Evolutionary conservation across 1,140 invertebrate genomes (phyloP).

Genomic region (Rhynchophorus ferrugineus): DNA sequence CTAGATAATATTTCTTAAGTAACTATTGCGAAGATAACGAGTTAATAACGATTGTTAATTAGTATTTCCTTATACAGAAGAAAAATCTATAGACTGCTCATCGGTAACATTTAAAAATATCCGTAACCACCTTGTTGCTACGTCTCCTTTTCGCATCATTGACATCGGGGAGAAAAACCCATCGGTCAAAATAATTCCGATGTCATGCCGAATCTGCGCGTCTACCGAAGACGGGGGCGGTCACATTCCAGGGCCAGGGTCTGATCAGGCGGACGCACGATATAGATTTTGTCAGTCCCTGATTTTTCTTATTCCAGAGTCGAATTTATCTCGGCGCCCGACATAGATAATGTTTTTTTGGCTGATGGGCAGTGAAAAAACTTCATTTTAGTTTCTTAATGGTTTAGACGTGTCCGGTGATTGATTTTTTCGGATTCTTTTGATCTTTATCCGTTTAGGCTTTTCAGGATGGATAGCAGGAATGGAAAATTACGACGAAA

Average conservation of each 20-base stretch:
- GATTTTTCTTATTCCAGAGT: background rate
- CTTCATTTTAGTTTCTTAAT: background rate
- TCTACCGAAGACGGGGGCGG: no score
- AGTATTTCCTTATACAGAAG: no score
- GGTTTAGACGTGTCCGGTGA: background rate
- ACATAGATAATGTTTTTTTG: background rate
- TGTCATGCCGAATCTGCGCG: background rate
- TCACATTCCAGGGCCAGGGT: background rate
- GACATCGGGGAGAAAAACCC: background rate
- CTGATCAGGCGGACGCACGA: background rate
- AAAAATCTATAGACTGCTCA: no score
- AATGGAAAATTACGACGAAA: no score
- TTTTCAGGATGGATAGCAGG: no score
- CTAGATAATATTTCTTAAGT: no score
- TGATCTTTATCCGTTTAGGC: background rate
- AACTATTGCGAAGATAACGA: no score
- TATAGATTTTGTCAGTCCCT: background rate
- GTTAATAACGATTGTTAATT: no score
- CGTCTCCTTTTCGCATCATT: background rate
- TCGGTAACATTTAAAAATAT: no score
- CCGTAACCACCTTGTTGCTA: background rate
- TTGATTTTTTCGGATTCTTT: background rate
- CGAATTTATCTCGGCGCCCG: background rate
- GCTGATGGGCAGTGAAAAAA: background rate
- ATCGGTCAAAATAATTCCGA: background rate